These are phyloP conservation scores for Chrosomus eos DNA, from an alignment of 2,797 vertebrate species.

Conservation along the genomic window DNA sequence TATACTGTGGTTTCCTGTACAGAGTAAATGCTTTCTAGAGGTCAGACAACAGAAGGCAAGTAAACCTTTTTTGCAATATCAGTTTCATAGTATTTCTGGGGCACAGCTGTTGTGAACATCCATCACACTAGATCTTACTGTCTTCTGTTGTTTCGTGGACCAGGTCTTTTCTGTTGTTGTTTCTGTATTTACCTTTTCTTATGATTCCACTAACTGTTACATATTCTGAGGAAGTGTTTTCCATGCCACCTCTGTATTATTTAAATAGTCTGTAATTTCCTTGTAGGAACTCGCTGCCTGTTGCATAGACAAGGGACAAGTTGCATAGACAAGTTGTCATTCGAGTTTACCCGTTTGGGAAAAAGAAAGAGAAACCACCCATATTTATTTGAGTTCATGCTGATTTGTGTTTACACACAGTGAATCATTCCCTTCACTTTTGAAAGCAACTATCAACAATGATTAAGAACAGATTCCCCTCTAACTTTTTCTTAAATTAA, in stretches of 20 bases:
- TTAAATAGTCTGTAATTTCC: not conserved
- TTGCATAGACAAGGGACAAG: not conserved
- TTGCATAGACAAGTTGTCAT: too few relatives aligned
- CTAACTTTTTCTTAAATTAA: not conserved
- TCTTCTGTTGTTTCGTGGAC: not conserved
- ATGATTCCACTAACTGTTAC: not conserved
- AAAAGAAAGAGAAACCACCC: constrained; percentile 44
- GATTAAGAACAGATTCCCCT: constrained; percentile 23
- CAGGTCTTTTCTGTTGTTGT: not conserved
- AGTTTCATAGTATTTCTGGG: constrained; percentile 32
- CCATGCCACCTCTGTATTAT: not conserved
- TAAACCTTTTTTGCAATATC: constrained; percentile 31
- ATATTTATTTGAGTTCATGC: not conserved
- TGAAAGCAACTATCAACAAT: not conserved
- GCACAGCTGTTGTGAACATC: constrained; percentile 39
- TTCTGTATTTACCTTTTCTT: not conserved
- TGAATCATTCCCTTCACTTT: not conserved
- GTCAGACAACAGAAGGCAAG: constrained; percentile 39
- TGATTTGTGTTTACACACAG: constrained; percentile 39
- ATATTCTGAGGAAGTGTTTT: constrained; percentile 22
- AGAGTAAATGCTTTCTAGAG: not conserved
- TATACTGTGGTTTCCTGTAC: not conserved
- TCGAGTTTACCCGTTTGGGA: constrained; percentile 39
- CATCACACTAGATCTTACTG: not conserved
- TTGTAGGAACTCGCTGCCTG: not conserved